These are phyloP conservation scores for Epistrophella euchroma DNA, from an alignment of 2,888 invertebrate species.

Conservation along the genomic window DNA sequence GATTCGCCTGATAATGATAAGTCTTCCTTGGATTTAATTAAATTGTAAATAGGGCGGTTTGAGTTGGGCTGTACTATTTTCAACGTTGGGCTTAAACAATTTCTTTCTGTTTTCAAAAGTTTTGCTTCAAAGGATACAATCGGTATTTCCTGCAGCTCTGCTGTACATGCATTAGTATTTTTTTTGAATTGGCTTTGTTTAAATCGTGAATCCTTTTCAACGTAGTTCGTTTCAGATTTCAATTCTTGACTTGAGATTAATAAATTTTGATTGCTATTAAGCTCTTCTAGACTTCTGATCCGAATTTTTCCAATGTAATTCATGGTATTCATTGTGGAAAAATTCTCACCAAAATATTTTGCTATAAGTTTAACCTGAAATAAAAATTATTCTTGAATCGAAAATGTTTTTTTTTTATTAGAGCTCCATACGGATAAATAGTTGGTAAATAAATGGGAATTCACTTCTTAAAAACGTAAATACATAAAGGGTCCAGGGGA, in stretches of 20 bases:
- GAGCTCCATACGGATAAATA: not conserved
- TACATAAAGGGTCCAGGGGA: too few species aligned
- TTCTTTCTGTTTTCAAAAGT: not conserved
- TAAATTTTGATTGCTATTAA: not conserved
- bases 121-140: not conserved
- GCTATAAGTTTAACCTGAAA: not conserved
- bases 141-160: not conserved
- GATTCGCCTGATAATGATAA: not conserved
- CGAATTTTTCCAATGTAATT: not conserved
- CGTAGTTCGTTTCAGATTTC: not conserved
- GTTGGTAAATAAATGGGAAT: constrained; percentile 82
- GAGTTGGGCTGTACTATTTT: not conserved
- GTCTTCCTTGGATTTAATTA: not conserved
- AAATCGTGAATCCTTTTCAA: not conserved
- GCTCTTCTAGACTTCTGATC: not conserved
- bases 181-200: not conserved
- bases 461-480: not conserved
- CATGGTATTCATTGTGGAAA: not conserved
- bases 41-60: not conserved
- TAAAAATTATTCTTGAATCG: not conserved
- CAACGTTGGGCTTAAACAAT: not conserved
- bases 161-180: too few species aligned
- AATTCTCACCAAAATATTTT: not conserved
- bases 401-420: constrained; percentile 74
- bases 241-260: not conserved